Percentiles rank a stretch among this genome's conserved stretches.
Evolutionary conservation across 2,113 vertebrate genomes (phyloP).

Genomic region (Coreoperca whiteheadi): DNA sequence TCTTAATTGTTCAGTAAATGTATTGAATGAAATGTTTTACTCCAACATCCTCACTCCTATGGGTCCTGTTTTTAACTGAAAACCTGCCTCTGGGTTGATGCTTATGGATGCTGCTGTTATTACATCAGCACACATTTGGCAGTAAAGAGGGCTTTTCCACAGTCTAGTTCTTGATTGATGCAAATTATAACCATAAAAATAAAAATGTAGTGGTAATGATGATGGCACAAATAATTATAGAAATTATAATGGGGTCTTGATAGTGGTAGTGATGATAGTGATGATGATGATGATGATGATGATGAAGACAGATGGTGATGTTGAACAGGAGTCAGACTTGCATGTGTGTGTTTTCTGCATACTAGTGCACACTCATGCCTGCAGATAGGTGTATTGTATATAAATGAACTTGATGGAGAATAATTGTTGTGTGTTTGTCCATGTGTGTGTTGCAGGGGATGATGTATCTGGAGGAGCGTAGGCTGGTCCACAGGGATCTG

Average conservation of each 20-base stretch:
- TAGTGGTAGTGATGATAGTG: constrained; percentile 26
- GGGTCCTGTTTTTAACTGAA: constrained; percentile 57
- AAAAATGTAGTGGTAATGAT: constrained; percentile 68
- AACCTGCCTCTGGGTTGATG: constrained; percentile 51
- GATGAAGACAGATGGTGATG: constrained; percentile 56
- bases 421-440: not conserved
- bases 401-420: not conserved
- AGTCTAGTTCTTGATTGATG: constrained; percentile 60
- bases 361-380: not conserved
- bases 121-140: constrained; percentile 54
- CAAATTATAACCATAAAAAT: constrained; percentile 58
- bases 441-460: constrained; percentile 89
- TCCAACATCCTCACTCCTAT: constrained; percentile 26
- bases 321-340: constrained; percentile 15
- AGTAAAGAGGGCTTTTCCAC: constrained; percentile 55
- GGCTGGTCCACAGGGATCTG: constrained; percentile 95
- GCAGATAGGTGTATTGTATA: not conserved
- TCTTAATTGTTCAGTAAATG: constrained; percentile 52
- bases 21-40: constrained; percentile 41
- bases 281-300: constrained; percentile 42
- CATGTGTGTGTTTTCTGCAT: constrained; percentile 2
- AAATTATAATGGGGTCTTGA: constrained; percentile 49
- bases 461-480: constrained; percentile 98
- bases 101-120: constrained; percentile 58
- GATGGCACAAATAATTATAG: constrained; percentile 65